Base-by-base conservation (phyloP, 2,888 invertebrate species). In the Eupithecia subfuscata region DNA sequence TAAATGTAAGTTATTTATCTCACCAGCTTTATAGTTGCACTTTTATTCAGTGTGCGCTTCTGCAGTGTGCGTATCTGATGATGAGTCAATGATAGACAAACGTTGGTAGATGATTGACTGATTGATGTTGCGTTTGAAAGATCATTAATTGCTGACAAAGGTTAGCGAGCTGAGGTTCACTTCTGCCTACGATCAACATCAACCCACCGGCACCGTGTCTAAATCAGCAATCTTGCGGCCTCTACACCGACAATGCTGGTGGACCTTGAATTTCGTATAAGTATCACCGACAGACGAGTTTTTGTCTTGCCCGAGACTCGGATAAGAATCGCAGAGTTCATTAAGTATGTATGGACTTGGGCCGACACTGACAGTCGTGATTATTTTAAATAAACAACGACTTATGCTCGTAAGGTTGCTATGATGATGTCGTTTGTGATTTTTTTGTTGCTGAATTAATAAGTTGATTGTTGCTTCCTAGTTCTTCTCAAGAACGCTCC, bases 281-380 rank as follows among this genome's bases (percentile, higher is more conserved):
- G 88, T 87, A 87, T 84, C 76, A 69, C 74, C 70, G 79, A 86
- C 86, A 86, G 88, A 88, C 89, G 84, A 88, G 89, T 90, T 91
- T 90, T 90, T 90, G 90, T 88, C 85, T 85, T 85, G 81, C 83
- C 83, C 81, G 81, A 79, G 81, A 73, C 81, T 87, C 84, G 87
- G 89, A 90, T 90, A 89, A 88, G 86, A 87, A 90, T 90, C 89
- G 82, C 82, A 82, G 82, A 81, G 84, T 85, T 89, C 87, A 88
- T 90, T 89, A 89, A 84, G 83, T 88, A 89, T 89, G 86, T 89
- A 89, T 86, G 86, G 87, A 86, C 68, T 68, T 68, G 68, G 68
- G 85, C 85, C 82, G 86, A 83, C 84, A 84, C 85, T 82, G 86
- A 83, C 84, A 84, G 83, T 87, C 88, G 87, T 89, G 87, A 90